phyloP scores from a whole-genome alignment of 2,113 vertebrate species.

The Atlantisia rogersi region DNA sequence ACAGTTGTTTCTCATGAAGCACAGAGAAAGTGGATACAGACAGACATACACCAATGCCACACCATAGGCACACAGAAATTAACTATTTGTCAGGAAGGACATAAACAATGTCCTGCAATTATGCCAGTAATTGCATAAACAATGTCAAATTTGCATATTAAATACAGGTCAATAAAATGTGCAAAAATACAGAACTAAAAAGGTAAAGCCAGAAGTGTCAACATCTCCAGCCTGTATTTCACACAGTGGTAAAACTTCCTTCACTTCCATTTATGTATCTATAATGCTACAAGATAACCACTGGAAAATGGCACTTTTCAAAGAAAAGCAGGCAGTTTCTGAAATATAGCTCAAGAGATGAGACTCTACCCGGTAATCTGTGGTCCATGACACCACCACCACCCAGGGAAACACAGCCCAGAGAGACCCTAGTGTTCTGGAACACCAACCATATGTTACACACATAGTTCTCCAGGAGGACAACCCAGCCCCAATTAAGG shows the following conservation, averaged over 20 bases:
- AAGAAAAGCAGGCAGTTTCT: neutral
- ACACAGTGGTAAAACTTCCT: neutral
- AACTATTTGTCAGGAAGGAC: neutral
- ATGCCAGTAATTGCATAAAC: neutral
- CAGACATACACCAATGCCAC: neutral
- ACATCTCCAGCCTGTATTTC: neutral
- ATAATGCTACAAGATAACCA: neutral
- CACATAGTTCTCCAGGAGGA: neutral
- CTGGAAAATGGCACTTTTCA: neutral
- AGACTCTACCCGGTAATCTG: neutral
- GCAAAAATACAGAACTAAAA: neutral
- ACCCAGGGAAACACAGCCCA: neutral
- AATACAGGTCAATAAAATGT: neutral
- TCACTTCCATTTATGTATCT: neutral
- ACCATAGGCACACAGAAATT: neutral
- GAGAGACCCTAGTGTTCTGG: neutral
- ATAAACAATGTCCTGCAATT: too few species aligned
- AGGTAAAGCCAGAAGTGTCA: neutral
- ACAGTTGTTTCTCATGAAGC: neutral
- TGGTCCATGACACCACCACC: neutral
- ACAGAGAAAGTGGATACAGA: neutral
- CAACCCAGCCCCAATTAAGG: neutral
- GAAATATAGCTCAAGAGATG: neutral
- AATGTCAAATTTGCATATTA: neutral
- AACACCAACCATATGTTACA: neutral